A percentile compares a stretch with the other conserved stretches of the same genome.
Evolutionary conservation across 2,113 vertebrate species (phyloP).

Genomic region (Thalassoma bifasciatum): DNA sequence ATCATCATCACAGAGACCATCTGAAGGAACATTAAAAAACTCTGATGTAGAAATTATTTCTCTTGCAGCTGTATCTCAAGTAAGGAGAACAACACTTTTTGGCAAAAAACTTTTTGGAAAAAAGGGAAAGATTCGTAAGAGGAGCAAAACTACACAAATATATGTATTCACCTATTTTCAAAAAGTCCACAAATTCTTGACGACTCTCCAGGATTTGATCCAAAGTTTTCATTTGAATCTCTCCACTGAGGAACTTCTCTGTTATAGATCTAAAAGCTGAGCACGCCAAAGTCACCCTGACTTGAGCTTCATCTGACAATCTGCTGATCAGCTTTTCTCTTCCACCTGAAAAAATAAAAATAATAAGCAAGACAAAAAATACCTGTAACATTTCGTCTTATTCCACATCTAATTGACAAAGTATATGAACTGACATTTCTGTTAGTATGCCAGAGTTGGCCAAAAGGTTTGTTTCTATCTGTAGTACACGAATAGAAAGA

Average conservation of each 20-base stretch:
- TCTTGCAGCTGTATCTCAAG: no score
- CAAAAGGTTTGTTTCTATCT: no score
- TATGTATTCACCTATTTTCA: not conserved
- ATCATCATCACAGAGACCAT: conserved; percentile 44
- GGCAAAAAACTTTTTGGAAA: not conserved
- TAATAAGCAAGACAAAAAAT: not conserved
- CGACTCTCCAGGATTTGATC: conserved; percentile 23
- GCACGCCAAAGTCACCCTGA: conserved; percentile 10
- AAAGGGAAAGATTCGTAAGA: not conserved
- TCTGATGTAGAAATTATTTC: not conserved
- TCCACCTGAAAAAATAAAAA: conserved; percentile 13
- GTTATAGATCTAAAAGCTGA: conserved; percentile 38
- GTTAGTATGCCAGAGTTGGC: no score
- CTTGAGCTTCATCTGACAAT: conserved; percentile 33
- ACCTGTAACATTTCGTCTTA: no score
- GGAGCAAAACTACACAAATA: not conserved
- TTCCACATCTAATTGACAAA: not conserved
- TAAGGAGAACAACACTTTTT: no score
- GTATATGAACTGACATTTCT: not conserved
- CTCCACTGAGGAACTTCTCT: conserved; percentile 31
- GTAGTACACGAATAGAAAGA: no score
- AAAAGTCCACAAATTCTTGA: conserved; percentile 4
- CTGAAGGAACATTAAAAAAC: conserved; percentile 10
- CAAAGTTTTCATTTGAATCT: conserved; percentile 47
- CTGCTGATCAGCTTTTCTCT: not conserved